A percentile compares a stretch with the other conserved stretches of the same genome.
phyloP scores from a whole-genome alignment of 2,888 invertebrate species.

The Rhorus exstirpatorius region DNA sequence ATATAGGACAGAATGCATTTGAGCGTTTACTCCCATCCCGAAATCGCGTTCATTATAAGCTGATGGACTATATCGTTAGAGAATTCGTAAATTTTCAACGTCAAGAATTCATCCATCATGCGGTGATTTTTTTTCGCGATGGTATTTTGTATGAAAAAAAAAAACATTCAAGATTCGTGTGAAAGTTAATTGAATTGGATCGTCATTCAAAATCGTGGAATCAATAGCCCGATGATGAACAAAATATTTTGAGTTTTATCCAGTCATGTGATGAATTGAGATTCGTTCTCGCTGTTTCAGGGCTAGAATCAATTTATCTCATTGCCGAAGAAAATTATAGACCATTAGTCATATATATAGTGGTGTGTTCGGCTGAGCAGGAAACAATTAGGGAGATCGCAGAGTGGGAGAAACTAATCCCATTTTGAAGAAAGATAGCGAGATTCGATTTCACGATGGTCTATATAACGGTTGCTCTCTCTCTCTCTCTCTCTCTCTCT shows the following conservation, averaged over 20 bases:
- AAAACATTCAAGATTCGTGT: too few species aligned
- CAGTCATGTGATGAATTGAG: conserved; percentile 60
- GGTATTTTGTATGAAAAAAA: too few species aligned
- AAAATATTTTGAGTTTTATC: conserved; percentile 36
- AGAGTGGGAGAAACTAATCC: conserved; percentile 69
- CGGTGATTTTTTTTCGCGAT: too few species aligned
- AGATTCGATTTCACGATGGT: conserved; percentile 65
- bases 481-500: conserved; percentile 43
- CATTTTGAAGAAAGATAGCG: conserved; percentile 57
- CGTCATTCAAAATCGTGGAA: too few species aligned
- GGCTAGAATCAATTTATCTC: conserved; percentile 55
- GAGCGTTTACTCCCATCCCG: conserved; percentile 2
- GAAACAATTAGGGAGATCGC: conserved; percentile 73
- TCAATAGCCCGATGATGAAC: too few species aligned
- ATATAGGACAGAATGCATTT: conserved; percentile 12
- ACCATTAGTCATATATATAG: conserved; percentile 74
- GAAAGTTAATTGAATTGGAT: too few species aligned
- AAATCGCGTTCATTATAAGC: background rate
- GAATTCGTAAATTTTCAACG: background rate
- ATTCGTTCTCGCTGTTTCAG: conserved; percentile 64
- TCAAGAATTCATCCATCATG: background rate
- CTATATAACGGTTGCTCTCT: conserved; percentile 32
- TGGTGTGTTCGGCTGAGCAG: conserved; percentile 63
- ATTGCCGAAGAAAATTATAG: conserved; percentile 75
- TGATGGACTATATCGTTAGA: background rate